Percentiles rank a stretch among this genome's conserved stretches.
Evolutionary conservation across 2,113 vertebrate genomes (phyloP).

Genomic region (Hemichromis elongatus): DNA sequence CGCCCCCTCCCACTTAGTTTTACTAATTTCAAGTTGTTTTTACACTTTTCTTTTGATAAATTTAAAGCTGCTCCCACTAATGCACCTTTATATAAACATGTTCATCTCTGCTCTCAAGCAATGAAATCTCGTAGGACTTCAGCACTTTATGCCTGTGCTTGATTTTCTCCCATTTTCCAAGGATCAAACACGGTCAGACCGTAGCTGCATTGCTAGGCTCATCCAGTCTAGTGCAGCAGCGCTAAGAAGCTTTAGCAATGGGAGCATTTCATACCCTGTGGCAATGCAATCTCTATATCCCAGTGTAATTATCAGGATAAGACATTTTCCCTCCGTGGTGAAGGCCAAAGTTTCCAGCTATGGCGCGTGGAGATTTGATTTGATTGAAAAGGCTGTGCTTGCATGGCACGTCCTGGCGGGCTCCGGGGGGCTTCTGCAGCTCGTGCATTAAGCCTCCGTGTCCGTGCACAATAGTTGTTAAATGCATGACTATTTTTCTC

Average conservation of each 20-base stretch:
- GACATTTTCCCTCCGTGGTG: slow-evolving; percentile 27
- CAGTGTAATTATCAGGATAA: slow-evolving; percentile 60
- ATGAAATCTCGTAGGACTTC: slow-evolving; percentile 26
- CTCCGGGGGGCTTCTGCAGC: slow-evolving; percentile 9
- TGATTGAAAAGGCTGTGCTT: slow-evolving; percentile 46
- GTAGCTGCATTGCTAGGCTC: not conserved
- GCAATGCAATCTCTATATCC: slow-evolving; percentile 59
- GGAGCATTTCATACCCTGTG: slow-evolving; percentile 35
- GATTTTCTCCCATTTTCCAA: slow-evolving; percentile 29
- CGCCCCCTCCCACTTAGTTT: not conserved
- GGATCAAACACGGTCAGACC: slow-evolving; percentile 45
- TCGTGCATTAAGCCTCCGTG: slow-evolving; percentile 26
- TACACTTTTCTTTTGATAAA: not conserved
- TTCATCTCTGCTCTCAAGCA: slow-evolving; percentile 5
- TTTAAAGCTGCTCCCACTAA: not conserved
- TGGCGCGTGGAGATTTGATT: slow-evolving; percentile 46
- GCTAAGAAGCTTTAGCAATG: slow-evolving; percentile 18
- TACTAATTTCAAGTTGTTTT: not conserved
- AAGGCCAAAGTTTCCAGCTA: slow-evolving; percentile 50
- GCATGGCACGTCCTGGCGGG: not conserved
- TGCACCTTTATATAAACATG: slow-evolving; percentile 19
- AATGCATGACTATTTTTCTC: slow-evolving; percentile 24
- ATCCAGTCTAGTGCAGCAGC: slow-evolving; percentile 7
- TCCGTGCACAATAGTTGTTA: slow-evolving; percentile 29
- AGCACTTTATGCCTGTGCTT: slow-evolving; percentile 30